Evolutionary conservation across 1,140 invertebrate genomes (phyloP).

Genomic region (Solenopsis invicta): DNA sequence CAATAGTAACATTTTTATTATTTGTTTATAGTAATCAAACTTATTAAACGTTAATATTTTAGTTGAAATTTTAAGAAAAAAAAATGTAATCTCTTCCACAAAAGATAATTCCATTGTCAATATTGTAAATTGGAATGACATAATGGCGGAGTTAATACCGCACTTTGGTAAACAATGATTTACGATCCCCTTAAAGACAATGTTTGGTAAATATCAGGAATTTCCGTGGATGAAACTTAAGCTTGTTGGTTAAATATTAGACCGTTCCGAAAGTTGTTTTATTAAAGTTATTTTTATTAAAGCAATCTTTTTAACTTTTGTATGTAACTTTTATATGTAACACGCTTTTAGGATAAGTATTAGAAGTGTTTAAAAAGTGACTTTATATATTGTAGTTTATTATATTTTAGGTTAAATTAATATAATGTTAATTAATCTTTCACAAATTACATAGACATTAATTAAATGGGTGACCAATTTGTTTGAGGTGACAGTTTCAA

Average conservation of each 20-base stretch:
- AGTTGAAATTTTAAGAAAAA: background rate
- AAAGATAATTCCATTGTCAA: slow-evolving; percentile 4
- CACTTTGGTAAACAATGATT: slow-evolving; percentile 3
- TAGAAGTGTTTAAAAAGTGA: background rate
- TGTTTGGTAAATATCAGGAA: background rate
- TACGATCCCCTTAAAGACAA: background rate
- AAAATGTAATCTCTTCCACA: background rate
- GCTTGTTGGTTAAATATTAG: background rate
- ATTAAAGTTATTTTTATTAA: background rate
- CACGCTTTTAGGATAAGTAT: background rate
- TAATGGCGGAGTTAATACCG: background rate
- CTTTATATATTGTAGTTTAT: background rate
- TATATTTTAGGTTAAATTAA: background rate
- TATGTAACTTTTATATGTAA: background rate
- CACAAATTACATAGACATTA: background rate
- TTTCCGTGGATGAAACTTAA: background rate
- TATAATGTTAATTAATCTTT: slow-evolving; percentile 3
- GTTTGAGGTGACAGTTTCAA: background rate
- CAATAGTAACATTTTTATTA: background rate
- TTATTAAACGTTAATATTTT: background rate
- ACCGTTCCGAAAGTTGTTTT: background rate
- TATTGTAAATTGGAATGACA: background rate
- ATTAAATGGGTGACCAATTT: background rate
- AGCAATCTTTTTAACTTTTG: background rate
- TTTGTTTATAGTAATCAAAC: background rate